Evolutionary conservation across 1,140 invertebrate species (phyloP).

Genomic region (Lasioglossum baleicum): DNA sequence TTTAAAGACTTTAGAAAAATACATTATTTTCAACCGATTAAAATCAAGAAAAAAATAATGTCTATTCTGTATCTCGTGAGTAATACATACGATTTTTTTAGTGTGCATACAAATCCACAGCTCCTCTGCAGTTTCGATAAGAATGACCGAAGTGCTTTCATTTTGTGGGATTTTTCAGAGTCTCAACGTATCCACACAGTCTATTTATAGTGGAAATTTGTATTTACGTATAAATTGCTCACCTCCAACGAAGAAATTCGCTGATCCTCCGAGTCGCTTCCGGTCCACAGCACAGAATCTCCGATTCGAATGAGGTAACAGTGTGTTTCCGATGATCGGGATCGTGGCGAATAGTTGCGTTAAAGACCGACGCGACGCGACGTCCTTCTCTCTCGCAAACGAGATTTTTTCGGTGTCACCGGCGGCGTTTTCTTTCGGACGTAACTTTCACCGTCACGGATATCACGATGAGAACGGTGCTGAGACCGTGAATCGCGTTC

Average conservation of each 20-base stretch:
- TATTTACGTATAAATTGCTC: background rate
- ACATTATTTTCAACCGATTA: no score
- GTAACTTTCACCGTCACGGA: slow-evolving; percentile 47
- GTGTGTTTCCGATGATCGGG: background rate
- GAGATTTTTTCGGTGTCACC: slow-evolving; percentile 23
- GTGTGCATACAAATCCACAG: no score
- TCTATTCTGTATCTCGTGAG: no score
- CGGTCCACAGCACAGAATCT: background rate
- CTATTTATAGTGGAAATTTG: no score
- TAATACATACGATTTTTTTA: no score
- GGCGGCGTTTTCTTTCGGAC: slow-evolving; percentile 27
- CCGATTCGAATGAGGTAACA: background rate
- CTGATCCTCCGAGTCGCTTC: background rate
- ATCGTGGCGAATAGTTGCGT: background rate
- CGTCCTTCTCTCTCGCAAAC: slow-evolving; percentile 7
- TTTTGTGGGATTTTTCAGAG: no score
- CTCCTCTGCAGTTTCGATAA: no score
- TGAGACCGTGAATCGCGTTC: background rate
- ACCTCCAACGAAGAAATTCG: background rate
- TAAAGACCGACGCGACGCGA: background rate
- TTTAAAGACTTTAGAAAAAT: no score
- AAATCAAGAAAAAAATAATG: no score
- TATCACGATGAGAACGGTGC: background rate
- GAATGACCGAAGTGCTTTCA: no score
- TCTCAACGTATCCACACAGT: no score